phyloP scores from a whole-genome alignment of 2,888 invertebrate genomes.

The Panorpa germanica region DNA sequence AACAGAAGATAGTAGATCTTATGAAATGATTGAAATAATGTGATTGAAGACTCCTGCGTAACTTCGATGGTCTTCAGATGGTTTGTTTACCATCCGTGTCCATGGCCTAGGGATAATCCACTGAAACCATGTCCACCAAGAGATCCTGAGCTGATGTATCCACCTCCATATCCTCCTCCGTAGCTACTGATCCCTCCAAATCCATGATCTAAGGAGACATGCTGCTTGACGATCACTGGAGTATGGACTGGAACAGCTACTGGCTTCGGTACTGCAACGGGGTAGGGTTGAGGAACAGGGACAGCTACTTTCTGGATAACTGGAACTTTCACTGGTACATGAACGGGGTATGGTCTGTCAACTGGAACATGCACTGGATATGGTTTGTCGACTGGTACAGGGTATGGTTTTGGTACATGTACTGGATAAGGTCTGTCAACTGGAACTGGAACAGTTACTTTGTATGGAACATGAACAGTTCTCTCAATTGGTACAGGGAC shows the following conservation, averaged over 20 bases:
- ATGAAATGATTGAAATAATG: too few species aligned
- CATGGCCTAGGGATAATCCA: too few species aligned
- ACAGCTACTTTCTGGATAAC: conserved; percentile 35
- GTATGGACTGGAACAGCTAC: conserved; percentile 34
- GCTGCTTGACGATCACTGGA: conserved; percentile 27
- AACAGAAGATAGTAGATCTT: too few species aligned
- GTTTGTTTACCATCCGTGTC: too few species aligned
- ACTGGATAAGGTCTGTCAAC: too few species aligned
- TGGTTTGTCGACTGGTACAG: conserved; percentile 42
- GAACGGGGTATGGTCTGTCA: conserved; percentile 38
- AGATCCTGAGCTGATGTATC: too few species aligned
- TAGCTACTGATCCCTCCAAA: conserved; percentile 12
- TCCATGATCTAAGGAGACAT: conserved; percentile 18
- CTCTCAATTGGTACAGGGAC: conserved; percentile 32
- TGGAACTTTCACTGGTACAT: conserved; percentile 30
- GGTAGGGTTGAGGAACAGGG: conserved; percentile 31
- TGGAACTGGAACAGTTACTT: conserved; percentile 34
- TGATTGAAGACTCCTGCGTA: too few species aligned
- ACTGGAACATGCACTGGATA: conserved; percentile 41
- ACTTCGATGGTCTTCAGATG: too few species aligned
- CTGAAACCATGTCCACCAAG: too few species aligned
- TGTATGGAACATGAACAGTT: too few species aligned
- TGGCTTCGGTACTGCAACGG: conserved; percentile 31
- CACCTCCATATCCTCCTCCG: too few species aligned
- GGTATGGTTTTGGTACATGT: conserved; percentile 31